Evolutionary conservation across 2,113 vertebrate species (phyloP).

Genomic region (Solenodon paradoxus): DNA sequence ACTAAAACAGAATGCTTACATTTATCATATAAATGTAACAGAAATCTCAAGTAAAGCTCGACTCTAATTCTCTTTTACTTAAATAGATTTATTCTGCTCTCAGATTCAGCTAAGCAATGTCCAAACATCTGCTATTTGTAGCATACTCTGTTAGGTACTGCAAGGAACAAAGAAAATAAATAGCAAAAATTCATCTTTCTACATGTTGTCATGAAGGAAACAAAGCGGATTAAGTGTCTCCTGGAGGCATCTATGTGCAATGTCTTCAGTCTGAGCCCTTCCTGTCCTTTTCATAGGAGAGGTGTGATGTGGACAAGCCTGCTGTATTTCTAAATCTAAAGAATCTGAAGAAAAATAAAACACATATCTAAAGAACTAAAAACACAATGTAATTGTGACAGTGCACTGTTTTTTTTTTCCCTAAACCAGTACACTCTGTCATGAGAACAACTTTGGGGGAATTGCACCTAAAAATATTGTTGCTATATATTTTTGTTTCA

Average conservation of each 20-base stretch:
- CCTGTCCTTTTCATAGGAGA: not conserved
- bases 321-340: not conserved
- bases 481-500: slow-evolving; percentile 14
- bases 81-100: not conserved
- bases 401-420: not conserved
- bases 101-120: not conserved
- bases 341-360: not conserved
- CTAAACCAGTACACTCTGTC: not conserved
- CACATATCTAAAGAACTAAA: not conserved
- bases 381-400: not conserved
- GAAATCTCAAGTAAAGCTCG: not conserved
- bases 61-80: not conserved
- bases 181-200: not conserved
- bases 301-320: not conserved
- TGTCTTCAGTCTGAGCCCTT: not conserved
- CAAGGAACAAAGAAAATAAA: not conserved
- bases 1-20: not conserved
- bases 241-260: not conserved
- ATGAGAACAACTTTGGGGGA: not conserved
- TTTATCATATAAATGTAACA: not conserved
- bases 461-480: slow-evolving; percentile 42
- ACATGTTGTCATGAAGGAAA: not conserved
- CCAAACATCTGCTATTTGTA: not conserved
- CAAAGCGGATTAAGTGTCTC: not conserved
- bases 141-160: not conserved